Evolutionary conservation across 2,113 vertebrate species (phyloP).

Genomic region (Archocentrus centrarchus): DNA sequence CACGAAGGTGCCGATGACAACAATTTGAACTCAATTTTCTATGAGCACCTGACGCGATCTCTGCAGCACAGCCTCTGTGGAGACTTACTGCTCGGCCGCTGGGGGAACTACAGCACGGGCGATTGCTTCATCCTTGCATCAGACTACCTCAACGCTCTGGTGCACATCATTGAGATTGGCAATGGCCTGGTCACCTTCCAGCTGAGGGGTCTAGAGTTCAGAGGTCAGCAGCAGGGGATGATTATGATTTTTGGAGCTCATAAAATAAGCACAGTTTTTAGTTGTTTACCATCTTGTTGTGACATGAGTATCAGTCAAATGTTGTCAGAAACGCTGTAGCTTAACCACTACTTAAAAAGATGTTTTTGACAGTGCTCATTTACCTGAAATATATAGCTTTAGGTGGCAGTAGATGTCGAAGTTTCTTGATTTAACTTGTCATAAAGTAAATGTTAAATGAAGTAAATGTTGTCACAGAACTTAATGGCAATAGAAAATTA

Average conservation of each 20-base stretch:
- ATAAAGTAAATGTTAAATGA: constrained; percentile 1
- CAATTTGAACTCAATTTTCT: constrained; percentile 94
- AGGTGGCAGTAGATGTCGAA: background rate
- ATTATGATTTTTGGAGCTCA: background rate
- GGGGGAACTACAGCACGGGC: constrained; percentile 89
- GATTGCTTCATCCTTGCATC: constrained; percentile 94
- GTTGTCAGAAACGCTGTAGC: background rate
- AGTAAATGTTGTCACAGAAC: background rate
- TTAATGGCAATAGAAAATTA: background rate
- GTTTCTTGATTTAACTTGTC: background rate
- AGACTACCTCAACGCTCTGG: constrained; percentile 92
- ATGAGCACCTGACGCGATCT: constrained; percentile 91
- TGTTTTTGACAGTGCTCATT: background rate
- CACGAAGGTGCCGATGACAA: constrained; percentile 89
- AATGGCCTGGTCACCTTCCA: constrained; percentile 93
- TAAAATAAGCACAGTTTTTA: background rate
- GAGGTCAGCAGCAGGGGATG: constrained; percentile 79
- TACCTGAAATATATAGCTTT: background rate
- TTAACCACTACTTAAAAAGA: background rate
- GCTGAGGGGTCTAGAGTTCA: constrained; percentile 91
- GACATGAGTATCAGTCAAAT: background rate
- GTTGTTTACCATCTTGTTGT: constrained; percentile 4
- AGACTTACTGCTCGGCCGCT: constrained; percentile 90
- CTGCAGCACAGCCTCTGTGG: constrained; percentile 92
- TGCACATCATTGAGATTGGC: constrained; percentile 93